Evolutionary conservation across 2,797 vertebrate genomes (phyloP).

Genomic region (Melanotaenia boesemani): DNA sequence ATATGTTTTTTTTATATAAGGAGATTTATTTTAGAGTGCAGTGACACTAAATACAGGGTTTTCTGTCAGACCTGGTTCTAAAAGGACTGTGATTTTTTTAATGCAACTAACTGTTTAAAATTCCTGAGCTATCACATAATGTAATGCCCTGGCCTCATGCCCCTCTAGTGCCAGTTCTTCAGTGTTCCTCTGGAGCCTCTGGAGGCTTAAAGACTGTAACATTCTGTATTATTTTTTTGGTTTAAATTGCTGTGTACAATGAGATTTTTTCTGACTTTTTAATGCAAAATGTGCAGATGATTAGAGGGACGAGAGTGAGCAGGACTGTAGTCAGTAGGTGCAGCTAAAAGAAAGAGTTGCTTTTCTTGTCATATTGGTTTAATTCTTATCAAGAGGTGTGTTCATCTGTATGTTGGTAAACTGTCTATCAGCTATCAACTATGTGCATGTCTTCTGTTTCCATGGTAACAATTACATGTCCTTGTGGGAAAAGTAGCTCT

Average conservation of each 20-base stretch:
- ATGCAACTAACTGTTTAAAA: not conserved
- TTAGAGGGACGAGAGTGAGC: not conserved
- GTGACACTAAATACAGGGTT: not conserved
- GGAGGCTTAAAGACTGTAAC: not conserved
- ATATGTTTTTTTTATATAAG: no score
- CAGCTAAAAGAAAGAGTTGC: not conserved
- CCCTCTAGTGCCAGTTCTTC: not conserved
- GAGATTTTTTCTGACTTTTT: not conserved
- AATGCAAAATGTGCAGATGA: not conserved
- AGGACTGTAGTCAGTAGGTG: not conserved
- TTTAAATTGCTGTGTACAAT: not conserved
- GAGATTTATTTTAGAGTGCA: no score
- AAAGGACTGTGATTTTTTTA: not conserved
- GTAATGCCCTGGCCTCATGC: not conserved
- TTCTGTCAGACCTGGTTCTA: not conserved
- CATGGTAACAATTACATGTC: conserved; percentile 14
- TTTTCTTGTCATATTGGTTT: conserved; percentile 4
- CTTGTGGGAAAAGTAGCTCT: not conserved
- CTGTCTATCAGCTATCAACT: conserved; percentile 9
- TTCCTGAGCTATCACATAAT: not conserved
- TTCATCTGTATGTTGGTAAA: conserved; percentile 7
- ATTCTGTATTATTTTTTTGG: no score
- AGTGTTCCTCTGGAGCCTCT: not conserved
- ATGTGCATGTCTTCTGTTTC: conserved; percentile 13
- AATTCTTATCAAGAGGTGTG: conserved; percentile 7